Evolutionary conservation across 1,140 invertebrate genomes (phyloP).

Genomic region (Probaryconus sp.): DNA sequence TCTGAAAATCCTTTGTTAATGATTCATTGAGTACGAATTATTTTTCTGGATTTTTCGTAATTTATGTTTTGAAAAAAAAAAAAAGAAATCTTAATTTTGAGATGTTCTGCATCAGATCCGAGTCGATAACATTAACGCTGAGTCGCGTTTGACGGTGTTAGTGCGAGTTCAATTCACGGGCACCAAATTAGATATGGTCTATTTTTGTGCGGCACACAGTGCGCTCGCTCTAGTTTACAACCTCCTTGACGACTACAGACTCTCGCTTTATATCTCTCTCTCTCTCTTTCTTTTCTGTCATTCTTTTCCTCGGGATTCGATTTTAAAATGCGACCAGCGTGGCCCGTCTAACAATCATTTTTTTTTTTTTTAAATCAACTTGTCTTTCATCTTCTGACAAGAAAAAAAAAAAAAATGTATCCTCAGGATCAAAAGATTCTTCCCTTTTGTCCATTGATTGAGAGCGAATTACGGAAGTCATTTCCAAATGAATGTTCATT

Average conservation of each 20-base stretch:
- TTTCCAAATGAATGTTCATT: too few species aligned
- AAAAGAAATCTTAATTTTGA: too few species aligned
- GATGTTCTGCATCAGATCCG: constrained; percentile 33
- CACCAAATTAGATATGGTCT: constrained; percentile 77
- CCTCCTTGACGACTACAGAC: constrained; percentile 60
- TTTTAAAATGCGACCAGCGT: constrained; percentile 42
- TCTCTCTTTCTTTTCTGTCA: constrained; percentile 39
- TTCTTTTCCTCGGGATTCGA: constrained; percentile 34
- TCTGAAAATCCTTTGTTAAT: too few species aligned
- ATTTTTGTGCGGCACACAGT: constrained; percentile 71
- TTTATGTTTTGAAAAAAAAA: too few species aligned
- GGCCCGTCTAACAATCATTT: constrained; percentile 1
- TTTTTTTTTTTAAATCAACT: neutral
- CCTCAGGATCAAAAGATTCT: too few species aligned
- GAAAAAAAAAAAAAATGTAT: too few species aligned
- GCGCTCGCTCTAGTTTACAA: constrained; percentile 73
- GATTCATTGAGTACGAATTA: too few species aligned
- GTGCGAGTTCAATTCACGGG: constrained; percentile 75
- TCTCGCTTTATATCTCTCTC: constrained; percentile 49
- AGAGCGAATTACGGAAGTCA: too few species aligned
- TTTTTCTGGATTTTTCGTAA: too few species aligned
- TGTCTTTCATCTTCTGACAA: neutral
- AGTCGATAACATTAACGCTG: constrained; percentile 22
- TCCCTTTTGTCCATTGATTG: too few species aligned
- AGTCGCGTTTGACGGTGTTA: constrained; percentile 43